These are phyloP conservation scores for Ophiodon elongatus DNA, from an alignment of 2,113 vertebrate species.

Conservation along the genomic window DNA sequence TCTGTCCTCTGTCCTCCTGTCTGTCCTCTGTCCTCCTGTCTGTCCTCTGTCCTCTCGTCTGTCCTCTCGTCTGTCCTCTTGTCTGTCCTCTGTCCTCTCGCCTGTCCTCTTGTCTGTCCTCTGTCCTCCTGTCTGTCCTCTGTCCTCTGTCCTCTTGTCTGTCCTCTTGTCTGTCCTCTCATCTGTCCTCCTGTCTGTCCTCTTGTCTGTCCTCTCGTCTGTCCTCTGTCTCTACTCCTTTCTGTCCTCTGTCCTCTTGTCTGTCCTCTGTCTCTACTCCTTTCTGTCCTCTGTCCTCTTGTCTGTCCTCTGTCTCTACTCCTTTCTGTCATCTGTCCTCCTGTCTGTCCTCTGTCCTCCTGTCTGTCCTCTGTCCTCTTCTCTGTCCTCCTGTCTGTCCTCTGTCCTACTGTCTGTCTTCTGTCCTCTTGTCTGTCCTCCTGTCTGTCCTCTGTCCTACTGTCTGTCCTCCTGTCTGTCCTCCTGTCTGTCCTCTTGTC, in stretches of 20 bases:
- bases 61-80: not conserved
- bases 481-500: not conserved
- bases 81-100: not conserved
- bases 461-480: too few relatives aligned
- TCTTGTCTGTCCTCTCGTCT: not conserved
- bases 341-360: not conserved
- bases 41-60: too few relatives aligned
- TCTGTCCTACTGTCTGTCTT: too few relatives aligned
- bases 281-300: too few relatives aligned
- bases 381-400: conserved; percentile 85
- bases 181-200: not conserved
- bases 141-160: not conserved
- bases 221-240: too few relatives aligned
- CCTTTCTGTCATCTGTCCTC: too few relatives aligned
- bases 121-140: not conserved
- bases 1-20: not conserved
- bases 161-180: not conserved
- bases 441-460: not conserved
- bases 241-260: not conserved
- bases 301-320: too few relatives aligned
- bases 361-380: conserved; percentile 84
- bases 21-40: not conserved
- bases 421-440: too few relatives aligned
- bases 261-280: too few relatives aligned
- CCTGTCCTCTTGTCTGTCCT: not conserved